These are phyloP conservation scores for Clarias laeviceps DNA, from an alignment of 2,797 vertebrate species.

Conservation along the genomic window DNA sequence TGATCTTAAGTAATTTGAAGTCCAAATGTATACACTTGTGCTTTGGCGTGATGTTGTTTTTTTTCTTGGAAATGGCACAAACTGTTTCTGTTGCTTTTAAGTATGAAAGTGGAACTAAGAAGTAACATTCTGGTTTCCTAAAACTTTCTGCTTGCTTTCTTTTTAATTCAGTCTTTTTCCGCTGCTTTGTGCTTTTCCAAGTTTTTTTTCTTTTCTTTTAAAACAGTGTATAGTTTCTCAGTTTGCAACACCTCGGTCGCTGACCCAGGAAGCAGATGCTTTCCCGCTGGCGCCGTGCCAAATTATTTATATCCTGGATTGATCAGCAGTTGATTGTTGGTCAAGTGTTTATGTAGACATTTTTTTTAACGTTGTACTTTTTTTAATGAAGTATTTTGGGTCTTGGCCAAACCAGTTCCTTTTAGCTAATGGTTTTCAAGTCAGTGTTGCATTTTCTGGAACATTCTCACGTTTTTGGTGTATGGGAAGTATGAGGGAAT, in stretches of 20 bases:
- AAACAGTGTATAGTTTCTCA: not conserved
- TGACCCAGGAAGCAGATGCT: conserved; percentile 32
- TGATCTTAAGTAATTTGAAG: not conserved
- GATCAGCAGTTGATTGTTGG: conserved; percentile 7
- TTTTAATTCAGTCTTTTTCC: not conserved
- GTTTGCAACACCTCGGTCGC: not conserved
- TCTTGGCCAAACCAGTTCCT: not conserved
- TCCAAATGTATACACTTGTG: not conserved
- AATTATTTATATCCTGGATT: conserved; percentile 50
- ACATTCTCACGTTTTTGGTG: conserved; percentile 2
- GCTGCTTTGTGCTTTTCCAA: not conserved
- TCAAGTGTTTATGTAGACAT: not conserved
- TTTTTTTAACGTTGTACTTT: not conserved
- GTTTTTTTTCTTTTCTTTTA: not conserved
- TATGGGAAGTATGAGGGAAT: not conserved
- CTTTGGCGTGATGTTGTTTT: too few species aligned
- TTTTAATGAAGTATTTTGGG: not conserved
- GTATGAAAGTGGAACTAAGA: conserved; percentile 12
- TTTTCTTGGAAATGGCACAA: not conserved
- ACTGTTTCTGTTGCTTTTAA: not conserved
- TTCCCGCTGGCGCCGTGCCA: not conserved
- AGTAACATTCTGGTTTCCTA: not conserved
- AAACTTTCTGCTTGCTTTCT: not conserved
- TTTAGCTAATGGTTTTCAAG: not conserved
- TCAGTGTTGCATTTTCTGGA: not conserved